Evolutionary conservation across 2,797 vertebrate species (phyloP), one percentile per base, ranked within the genome.

Genomic region (Sebastes flavidus): DNA sequence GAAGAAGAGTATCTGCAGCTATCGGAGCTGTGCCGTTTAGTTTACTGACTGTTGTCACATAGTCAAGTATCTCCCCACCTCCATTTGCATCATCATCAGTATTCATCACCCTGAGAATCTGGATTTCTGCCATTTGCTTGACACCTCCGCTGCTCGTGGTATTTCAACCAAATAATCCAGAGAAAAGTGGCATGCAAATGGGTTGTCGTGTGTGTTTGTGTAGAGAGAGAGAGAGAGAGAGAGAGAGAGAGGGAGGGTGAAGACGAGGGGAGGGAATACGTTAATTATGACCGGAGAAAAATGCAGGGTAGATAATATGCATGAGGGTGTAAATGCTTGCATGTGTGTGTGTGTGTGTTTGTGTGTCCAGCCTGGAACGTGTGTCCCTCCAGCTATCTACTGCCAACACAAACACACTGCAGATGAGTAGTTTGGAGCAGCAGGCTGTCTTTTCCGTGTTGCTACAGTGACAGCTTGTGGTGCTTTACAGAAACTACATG

Each of bases 391-490:
- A 62, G 7, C 36, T 65, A 6, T 29, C 8, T 16, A 5, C 13
- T 58, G 16, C 16, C 9, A n/a, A n/a, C 18, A 20, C 46, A n/a
- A 46, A 7, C 54, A 58, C 46, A 4, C 49, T 61, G 59, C 76
- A 63, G 38, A 32, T 27, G 3, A 11, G 13, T 10, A n/a, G 60
- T 27, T 24, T 18, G 27, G 49, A 24, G 56, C 7, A 61, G 22
- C 9, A 12, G 10, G 3, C 9, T 8, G 13, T 65, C 6, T 55
- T 83, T 77, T 73, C 52, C 36, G 25, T 76, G 42, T 65, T 65
- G 38, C 74, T 59, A 91, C 86, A 92, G 88, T 86, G 93, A 89
- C 93, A 85, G 6, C 81, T 10, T 78, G 88, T 92, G 93, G 89
- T 24, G 29, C 66, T 58, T 75, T 54, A 9, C 10, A 66, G 63